Conservation (phyloP, 2,888 invertebrate genomes). For the Julus scanicus region DNA sequence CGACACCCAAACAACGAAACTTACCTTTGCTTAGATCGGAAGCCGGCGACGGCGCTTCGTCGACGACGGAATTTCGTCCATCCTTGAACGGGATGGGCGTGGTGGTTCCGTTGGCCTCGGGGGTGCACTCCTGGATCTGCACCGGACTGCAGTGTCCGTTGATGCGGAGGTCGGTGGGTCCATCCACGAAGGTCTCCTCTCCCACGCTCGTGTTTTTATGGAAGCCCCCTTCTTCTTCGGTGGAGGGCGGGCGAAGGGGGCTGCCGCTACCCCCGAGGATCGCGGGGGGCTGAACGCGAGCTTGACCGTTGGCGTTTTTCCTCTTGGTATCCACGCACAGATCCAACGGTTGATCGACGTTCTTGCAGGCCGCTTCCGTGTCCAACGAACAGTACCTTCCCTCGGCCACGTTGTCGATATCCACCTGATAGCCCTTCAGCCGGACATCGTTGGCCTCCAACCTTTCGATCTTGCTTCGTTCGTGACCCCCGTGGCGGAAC, state of each 20-base stretch:
- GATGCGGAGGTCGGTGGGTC: slow-evolving; percentile 53
- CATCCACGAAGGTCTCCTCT: slow-evolving; percentile 28
- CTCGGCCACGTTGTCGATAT: slow-evolving; percentile 55
- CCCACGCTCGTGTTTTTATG: not conserved
- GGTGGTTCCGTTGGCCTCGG: not conserved
- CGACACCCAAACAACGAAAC: no score
- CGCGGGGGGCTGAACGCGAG: not conserved
- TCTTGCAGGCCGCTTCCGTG: slow-evolving; percentile 57
- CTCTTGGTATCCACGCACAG: slow-evolving; percentile 59
- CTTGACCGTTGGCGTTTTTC: slow-evolving; percentile 54
- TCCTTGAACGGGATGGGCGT: not conserved
- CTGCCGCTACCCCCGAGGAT: no score
- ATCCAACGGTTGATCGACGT: slow-evolving; percentile 65
- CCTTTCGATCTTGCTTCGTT: not conserved
- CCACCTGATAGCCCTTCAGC: not conserved
- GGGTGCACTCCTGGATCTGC: not conserved
- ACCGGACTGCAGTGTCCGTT: slow-evolving; percentile 50
- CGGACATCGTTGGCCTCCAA: not conserved
- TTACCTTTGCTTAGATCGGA: slow-evolving; percentile 40
- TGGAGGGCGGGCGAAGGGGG: slow-evolving; percentile 57
- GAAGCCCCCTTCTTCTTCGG: not conserved
- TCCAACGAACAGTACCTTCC: slow-evolving; percentile 57
- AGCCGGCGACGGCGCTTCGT: not conserved
- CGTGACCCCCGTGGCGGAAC: not conserved
- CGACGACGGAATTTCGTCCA: not conserved